Conservation (phyloP, 2,113 vertebrate species). For the Melanocharis versteri region DNA sequence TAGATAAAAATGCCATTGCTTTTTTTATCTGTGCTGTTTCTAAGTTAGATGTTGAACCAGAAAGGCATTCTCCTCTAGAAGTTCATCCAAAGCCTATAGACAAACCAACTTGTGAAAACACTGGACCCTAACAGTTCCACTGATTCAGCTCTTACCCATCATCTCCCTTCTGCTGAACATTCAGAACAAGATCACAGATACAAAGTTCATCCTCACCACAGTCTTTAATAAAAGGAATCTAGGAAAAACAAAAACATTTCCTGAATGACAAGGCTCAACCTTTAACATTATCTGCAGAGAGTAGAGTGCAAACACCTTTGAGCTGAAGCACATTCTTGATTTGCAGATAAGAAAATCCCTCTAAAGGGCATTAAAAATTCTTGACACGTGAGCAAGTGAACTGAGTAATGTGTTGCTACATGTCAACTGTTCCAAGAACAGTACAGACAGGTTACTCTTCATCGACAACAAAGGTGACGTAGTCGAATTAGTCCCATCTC, state of each 20-base stretch:
- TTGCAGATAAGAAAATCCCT: neutral
- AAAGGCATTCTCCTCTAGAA: neutral
- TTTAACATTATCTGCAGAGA: neutral
- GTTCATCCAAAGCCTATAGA: neutral
- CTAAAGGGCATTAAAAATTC: neutral
- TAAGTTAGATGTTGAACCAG: neutral
- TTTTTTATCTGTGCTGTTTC: neutral
- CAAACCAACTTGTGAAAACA: neutral
- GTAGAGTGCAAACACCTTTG: neutral
- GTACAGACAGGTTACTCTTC: neutral
- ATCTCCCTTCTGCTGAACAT: slow-evolving; percentile 67
- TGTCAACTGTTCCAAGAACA: accelerated
- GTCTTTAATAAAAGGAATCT: slow-evolving; percentile 90
- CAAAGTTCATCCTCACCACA: slow-evolving; percentile 89
- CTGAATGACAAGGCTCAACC: neutral
- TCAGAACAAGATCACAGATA: slow-evolving; percentile 81
- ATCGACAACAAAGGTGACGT: neutral
- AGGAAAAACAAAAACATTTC: neutral
- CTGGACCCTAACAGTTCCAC: neutral
- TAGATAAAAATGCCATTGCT: neutral
- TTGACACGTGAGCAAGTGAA: neutral
- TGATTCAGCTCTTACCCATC: slow-evolving; percentile 68
- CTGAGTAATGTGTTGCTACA: neutral
- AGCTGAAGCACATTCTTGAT: neutral
- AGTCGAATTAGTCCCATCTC: neutral